A percentile compares a stretch with the other conserved stretches of the same genome.
Evolutionary conservation across 35 echinoderm and acorn worm genomes (phyloP).

Genomic region (Ophioderma brevispina): DNA sequence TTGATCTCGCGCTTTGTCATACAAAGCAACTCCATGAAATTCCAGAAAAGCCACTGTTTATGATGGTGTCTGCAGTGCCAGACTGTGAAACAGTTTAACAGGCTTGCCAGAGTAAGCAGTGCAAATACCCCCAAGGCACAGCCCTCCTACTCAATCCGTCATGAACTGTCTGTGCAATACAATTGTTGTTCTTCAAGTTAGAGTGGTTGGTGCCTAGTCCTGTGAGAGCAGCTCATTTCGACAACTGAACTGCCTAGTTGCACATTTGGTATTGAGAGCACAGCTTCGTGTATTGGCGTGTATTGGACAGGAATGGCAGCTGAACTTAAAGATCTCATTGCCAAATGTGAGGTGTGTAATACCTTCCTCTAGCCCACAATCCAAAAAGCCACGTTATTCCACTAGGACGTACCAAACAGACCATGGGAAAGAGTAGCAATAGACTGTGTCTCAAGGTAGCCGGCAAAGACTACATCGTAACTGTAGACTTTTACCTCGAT

Average conservation of each 20-base stretch:
- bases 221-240: conserved; percentile 2
- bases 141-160: too few species aligned
- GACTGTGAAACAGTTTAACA: background rate
- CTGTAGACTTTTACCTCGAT: conserved; percentile 42
- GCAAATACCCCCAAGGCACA: conserved; percentile 22
- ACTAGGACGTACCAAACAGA: background rate
- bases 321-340: conserved; percentile 38
- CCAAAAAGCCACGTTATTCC: background rate
- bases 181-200: conserved; percentile 40
- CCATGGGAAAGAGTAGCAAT: too few species aligned
- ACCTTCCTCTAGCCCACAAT: background rate
- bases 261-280: conserved; percentile 53
- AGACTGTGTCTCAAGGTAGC: background rate
- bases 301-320: conserved; percentile 55
- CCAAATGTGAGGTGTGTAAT: conserved; percentile 32
- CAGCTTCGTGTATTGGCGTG: conserved; percentile 33
- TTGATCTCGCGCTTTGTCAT: conserved; percentile 24
- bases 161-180: background rate
- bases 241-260: conserved; percentile 40
- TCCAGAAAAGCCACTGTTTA: background rate
- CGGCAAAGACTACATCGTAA: conserved; percentile 5
- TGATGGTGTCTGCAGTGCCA: conserved; percentile 7
- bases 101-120: conserved; percentile 56
- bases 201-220: background rate
- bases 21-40: conserved; percentile 32